phyloP scores from a whole-genome alignment of 2,888 invertebrate species.

The Caenorhabditis doughertyi region DNA sequence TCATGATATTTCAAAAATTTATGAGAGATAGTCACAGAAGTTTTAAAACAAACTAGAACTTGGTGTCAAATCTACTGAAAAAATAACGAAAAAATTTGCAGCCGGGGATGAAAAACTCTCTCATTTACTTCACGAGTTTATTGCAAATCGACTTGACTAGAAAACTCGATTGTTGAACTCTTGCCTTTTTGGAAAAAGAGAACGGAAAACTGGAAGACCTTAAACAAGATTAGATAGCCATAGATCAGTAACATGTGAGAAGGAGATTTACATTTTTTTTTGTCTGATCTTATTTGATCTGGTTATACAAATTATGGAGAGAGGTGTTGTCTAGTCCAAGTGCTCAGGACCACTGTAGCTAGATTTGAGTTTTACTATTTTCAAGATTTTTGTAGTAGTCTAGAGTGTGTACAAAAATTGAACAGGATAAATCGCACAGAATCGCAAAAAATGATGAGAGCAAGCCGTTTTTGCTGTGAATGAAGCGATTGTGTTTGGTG shows the following conservation, averaged over 20 bases:
- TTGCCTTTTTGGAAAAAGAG: no score
- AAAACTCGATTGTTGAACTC: constrained; percentile 1
- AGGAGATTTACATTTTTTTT: not conserved
- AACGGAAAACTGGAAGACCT: not conserved
- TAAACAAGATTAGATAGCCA: not conserved
- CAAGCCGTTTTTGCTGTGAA: constrained; percentile 6
- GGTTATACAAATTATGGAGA: not conserved
- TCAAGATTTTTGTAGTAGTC: no score
- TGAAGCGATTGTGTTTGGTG: constrained; percentile 28
- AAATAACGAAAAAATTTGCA: no score
- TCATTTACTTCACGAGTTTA: not conserved
- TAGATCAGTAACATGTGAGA: not conserved
- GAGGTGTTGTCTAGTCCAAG: no score
- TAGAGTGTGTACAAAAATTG: no score
- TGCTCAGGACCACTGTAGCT: no score
- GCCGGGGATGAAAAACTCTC: not conserved
- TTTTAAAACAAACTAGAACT: no score
- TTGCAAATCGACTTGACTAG: not conserved
- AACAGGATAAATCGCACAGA: not conserved
- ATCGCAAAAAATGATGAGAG: constrained; percentile 4
- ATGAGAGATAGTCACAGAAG: no score
- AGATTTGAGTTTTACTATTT: no score
- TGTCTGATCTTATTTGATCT: not conserved
- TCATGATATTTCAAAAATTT: no score
- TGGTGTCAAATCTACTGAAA: no score